phyloP scores from a whole-genome alignment of 1,140 invertebrate genomes.

The Drosophila guanche region DNA sequence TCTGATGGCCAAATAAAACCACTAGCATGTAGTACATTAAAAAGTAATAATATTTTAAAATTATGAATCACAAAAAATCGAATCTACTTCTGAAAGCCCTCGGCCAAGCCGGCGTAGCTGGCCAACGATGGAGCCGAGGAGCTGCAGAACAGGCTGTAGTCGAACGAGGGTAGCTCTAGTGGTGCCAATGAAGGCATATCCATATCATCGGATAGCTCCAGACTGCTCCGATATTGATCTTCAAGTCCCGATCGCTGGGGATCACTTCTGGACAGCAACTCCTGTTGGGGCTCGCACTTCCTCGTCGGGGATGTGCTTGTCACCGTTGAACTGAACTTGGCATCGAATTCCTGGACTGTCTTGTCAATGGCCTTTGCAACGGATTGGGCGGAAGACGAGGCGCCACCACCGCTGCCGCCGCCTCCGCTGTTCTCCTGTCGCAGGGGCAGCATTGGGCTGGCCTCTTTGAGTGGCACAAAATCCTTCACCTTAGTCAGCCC shows the following conservation, averaged over 20 bases:
- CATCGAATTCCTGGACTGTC: constrained; percentile 78
- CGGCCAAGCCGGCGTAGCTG: constrained; percentile 59
- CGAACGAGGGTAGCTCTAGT: constrained; percentile 73
- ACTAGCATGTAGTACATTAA: constrained; percentile 14
- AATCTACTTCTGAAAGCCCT: constrained; percentile 69
- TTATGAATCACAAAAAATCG: constrained; percentile 16
- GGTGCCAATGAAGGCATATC: constrained; percentile 70
- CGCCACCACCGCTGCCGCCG: not conserved
- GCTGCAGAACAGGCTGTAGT: constrained; percentile 65
- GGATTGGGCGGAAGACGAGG: constrained; percentile 60
- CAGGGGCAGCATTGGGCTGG: constrained; percentile 62
- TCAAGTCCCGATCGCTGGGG: constrained; percentile 16
- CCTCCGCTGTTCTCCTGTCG: constrained; percentile 49
- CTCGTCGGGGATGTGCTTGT: constrained; percentile 17
- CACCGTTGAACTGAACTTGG: constrained; percentile 61
- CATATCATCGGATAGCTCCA: constrained; percentile 40
- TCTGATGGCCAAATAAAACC: constrained; percentile 75
- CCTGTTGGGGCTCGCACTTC: constrained; percentile 48
- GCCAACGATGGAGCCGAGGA: constrained; percentile 64
- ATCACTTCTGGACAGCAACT: constrained; percentile 37
- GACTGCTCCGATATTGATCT: not conserved
- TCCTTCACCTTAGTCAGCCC: constrained; percentile 71
- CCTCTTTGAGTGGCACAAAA: constrained; percentile 65
- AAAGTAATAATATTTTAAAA: constrained; percentile 8
- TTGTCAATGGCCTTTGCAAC: constrained; percentile 79